Conservation (phyloP, 2,888 invertebrate genomes). For the Cantharis lateralis region DNA sequence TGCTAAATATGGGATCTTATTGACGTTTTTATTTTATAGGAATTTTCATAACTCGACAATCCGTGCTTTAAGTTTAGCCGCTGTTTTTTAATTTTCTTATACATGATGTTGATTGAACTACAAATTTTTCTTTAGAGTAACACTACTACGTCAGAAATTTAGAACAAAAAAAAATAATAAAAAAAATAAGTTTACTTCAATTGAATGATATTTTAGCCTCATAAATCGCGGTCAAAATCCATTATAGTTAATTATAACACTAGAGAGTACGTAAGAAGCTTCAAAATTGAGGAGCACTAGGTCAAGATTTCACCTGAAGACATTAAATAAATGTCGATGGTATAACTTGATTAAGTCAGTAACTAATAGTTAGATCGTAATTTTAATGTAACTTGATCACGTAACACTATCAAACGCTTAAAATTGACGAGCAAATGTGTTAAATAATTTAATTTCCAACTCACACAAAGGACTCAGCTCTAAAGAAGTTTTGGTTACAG, state of each 20-base stretch:
- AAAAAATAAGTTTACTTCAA: background rate
- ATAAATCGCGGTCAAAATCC: background rate
- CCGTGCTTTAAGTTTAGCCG: no score
- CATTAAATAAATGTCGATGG: conserved; percentile 1
- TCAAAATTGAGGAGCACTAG: background rate
- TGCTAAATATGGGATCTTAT: no score
- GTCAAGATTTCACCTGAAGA: background rate
- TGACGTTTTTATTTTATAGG: no score
- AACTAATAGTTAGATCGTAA: background rate
- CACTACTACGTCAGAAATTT: background rate
- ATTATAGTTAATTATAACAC: conserved; percentile 2
- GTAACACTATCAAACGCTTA: background rate
- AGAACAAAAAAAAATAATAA: background rate
- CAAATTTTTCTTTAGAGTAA: no score
- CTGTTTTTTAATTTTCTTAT: no score
- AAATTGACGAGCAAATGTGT: background rate
- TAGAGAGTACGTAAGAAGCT: background rate
- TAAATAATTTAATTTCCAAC: background rate
- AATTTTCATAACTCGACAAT: no score
- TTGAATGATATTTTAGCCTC: background rate
- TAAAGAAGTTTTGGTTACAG: no score
- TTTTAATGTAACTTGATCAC: background rate
- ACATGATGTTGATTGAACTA: no score
- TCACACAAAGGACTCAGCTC: background rate
- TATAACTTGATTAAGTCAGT: background rate